Evolutionary conservation across 2,113 vertebrate genomes (phyloP), one percentile per base, ranked within the genome.

Genomic region (Callionymus lyra): DNA sequence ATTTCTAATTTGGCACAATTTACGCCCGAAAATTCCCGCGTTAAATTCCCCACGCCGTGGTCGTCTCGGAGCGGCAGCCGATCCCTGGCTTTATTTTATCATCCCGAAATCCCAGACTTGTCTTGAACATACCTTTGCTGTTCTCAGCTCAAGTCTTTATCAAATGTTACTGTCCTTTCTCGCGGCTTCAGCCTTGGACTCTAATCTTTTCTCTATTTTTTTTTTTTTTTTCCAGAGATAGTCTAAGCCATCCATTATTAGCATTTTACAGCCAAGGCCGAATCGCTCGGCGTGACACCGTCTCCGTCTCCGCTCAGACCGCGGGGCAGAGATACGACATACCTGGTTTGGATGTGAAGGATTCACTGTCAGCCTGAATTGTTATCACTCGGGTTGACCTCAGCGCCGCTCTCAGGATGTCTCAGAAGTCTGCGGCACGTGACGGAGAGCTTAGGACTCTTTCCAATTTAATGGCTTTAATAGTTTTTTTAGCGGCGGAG

Each of bases 191-290:
- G 69, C 74, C 71, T 77, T 81, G 72, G 57, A 63, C 70, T 66
- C 65, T 82, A 81, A 84, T 86, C 78, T 79, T 27, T 27, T 27
- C n/a, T n/a, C n/a, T n/a, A n/a, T 27, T 8, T 27, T 27, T 27
- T 27, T 27, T 27, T 27, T 27, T 27, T 27, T 59, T 70, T 82
- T 70, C 64, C 58, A 50, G 56, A 33, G 65, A 65, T 74, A 74
- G 76, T 74, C 79, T 80, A 82, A 86, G 73, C 73, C 63, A 78
- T 75, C 75, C 72, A 73, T 74, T 82, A 82, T 87, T 85, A 83
- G 67, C 72, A 72, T 77, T 78, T 77, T 68, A 68, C 38, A 76
- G 66, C 64, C 70, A 72, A 59, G 79, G 69, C 66, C 50, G 44
- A 47, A 64, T 63, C 14, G 32, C 53, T 77, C 76, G 60, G 50